Percentiles rank a stretch among this genome's conserved stretches.
Evolutionary conservation across 2,888 invertebrate genomes (phyloP).

Genomic region (Caenorhabditis auriculariae): DNA sequence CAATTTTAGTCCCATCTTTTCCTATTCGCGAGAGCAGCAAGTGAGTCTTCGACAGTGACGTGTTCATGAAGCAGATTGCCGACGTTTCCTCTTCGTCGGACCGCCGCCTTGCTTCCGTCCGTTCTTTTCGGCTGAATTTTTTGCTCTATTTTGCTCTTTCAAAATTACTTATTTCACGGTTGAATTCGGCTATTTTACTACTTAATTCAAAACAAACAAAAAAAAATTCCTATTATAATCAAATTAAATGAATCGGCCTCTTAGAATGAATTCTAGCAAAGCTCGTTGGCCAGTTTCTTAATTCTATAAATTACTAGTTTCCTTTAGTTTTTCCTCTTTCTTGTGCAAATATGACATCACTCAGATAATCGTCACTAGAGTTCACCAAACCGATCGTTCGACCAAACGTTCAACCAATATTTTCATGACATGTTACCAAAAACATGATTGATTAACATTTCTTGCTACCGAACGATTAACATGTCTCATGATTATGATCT

Average conservation of each 20-base stretch:
- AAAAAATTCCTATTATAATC: neutral
- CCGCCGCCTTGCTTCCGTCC: slow-evolving; percentile 27
- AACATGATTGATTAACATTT: too few species aligned
- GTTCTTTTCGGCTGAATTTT: slow-evolving; percentile 26
- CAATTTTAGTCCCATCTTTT: slow-evolving; percentile 62
- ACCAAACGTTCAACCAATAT: too few species aligned
- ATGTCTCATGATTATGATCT: too few species aligned
- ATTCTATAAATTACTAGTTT: too few species aligned
- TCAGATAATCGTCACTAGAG: too few species aligned
- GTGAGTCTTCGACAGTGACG: slow-evolving; percentile 56
- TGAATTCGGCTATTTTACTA: neutral
- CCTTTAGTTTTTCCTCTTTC: too few species aligned
- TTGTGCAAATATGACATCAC: too few species aligned
- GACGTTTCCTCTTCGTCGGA: slow-evolving; percentile 47
- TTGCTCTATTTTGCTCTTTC: neutral
- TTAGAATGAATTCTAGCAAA: neutral
- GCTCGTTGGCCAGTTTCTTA: too few species aligned
- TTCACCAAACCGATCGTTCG: too few species aligned
- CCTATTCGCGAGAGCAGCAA: slow-evolving; percentile 43
- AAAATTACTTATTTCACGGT: neutral
- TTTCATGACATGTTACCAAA: too few species aligned
- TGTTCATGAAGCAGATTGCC: slow-evolving; percentile 60
- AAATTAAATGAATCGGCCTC: neutral
- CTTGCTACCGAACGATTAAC: too few species aligned
- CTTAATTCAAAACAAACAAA: neutral